Percentiles rank a stretch among this genome's conserved stretches.
Evolutionary conservation across 2,888 invertebrate species (phyloP).

Genomic region (Allacma fusca): DNA sequence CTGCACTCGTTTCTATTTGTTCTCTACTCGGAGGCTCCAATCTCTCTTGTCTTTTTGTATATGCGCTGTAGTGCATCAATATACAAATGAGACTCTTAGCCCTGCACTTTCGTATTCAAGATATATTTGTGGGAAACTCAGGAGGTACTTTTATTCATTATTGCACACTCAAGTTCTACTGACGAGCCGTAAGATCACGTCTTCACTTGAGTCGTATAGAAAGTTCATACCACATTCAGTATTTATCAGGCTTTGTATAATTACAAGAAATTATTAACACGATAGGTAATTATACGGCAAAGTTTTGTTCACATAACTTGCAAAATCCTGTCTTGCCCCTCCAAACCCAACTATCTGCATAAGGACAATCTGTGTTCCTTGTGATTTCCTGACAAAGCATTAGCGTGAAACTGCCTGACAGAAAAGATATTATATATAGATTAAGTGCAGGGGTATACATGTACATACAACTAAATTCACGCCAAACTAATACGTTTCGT

Average conservation of each 20-base stretch:
- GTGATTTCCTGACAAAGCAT: too few relatives aligned
- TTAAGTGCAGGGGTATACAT: too few relatives aligned
- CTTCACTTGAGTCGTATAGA: not conserved
- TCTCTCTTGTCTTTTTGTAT: not conserved
- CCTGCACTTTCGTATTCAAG: too few relatives aligned
- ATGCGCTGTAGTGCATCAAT: too few relatives aligned
- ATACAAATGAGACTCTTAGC: too few relatives aligned
- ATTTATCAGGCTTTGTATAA: not conserved
- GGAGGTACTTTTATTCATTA: not conserved
- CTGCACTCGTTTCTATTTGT: not conserved
- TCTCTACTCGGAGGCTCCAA: not conserved
- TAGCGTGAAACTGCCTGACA: too few relatives aligned
- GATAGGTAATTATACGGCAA: not conserved
- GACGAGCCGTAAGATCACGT: not conserved
- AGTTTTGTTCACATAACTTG: constrained; percentile 5
- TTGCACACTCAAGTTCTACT: not conserved
- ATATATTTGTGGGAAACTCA: too few relatives aligned
- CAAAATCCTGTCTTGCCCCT: not conserved
- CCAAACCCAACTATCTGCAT: too few relatives aligned
- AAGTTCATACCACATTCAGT: not conserved
- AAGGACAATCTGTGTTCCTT: not conserved
- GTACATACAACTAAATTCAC: too few relatives aligned
- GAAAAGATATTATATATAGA: too few relatives aligned
- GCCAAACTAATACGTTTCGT: too few relatives aligned
- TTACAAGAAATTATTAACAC: not conserved